Percentiles rank a stretch among this genome's conserved stretches.
Evolutionary conservation across 2,797 vertebrate species (phyloP).

Genomic region (Eulemur albifrons): DNA sequence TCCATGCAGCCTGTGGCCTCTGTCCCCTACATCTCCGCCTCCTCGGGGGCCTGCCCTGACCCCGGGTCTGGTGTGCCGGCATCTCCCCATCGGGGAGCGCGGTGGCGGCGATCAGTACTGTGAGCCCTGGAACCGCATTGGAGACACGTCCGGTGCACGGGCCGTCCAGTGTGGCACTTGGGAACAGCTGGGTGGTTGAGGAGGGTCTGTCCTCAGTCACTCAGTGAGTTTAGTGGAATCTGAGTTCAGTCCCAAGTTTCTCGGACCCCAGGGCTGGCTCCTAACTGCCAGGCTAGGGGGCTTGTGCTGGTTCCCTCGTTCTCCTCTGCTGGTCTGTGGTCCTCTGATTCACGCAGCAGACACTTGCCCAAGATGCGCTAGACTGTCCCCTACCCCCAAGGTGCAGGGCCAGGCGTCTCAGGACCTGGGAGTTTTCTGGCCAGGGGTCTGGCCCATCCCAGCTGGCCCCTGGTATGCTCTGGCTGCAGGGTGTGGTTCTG

Average conservation of each 20-base stretch:
- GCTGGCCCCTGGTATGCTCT: background rate
- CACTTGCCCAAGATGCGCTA: background rate
- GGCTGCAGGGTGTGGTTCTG: background rate
- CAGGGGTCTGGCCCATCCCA: background rate
- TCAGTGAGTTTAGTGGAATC: accelerated
- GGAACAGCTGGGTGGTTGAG: background rate
- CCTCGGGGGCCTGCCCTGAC: background rate
- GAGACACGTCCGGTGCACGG: accelerated
- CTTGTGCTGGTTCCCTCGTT: background rate
- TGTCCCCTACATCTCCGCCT: background rate
- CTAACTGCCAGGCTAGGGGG: accelerated
- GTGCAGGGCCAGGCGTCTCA: accelerated
- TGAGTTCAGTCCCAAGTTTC: accelerated
- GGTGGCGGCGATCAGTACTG: accelerated
- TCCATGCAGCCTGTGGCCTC: background rate
- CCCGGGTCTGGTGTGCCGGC: background rate
- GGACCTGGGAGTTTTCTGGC: background rate
- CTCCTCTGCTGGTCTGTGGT: background rate
- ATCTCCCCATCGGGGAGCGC: accelerated
- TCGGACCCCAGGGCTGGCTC: accelerated
- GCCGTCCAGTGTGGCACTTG: accelerated
- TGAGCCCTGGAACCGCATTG: background rate
- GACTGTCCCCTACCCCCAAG: accelerated
- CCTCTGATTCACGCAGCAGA: background rate
- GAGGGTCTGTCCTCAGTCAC: accelerated